Evolutionary conservation across 2,888 invertebrate species (phyloP), one percentile per base, ranked within the genome.

Genomic region (Crioceris asparagi): DNA sequence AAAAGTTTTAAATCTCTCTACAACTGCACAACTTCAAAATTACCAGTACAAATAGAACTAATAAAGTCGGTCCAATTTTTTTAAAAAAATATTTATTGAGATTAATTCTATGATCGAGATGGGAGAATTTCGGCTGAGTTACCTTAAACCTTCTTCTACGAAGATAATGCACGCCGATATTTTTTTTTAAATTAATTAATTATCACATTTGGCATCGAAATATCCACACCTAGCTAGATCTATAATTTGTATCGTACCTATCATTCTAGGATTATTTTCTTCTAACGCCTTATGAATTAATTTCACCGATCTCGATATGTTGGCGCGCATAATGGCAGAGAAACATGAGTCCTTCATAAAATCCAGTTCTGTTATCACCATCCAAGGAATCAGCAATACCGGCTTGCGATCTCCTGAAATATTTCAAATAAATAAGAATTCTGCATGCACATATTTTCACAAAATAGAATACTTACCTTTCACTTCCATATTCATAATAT

Each of bases 281-380:
- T 67, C 65, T 37, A 75, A 55, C 1, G 63, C 62, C 43, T 68
- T 66, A 50, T 74, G 72, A 5, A 75, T 59, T 43, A 69, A 74
- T 46, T 68, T 67, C 61, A 72, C 67, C 4, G 74, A 39, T 29
- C 23, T 42, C n/a, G 23, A 16, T 18, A 42, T 38, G 29, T 40
- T 40, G 18, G 27, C 26, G 29, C 39, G 40, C 10, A 45, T 32
- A 18, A 36, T 42, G 7, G n/a, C 23, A 29, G 39, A 26, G 5
- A 35, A 33, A 15, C 35, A 34, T 11, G 33, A 30, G 30, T 62
- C 61, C 62, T 76, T 76, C 17, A 75, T 53, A 37, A 69, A 63
- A 48, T 76, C 75, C 41, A 76, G 44, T 53, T 76, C 76, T 44
- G 69, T 71, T 10, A 74, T 64, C 1, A 75, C 75, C 32, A 75